Conservation (phyloP, 2,888 invertebrate species). For the Archips crataeganus region DNA sequence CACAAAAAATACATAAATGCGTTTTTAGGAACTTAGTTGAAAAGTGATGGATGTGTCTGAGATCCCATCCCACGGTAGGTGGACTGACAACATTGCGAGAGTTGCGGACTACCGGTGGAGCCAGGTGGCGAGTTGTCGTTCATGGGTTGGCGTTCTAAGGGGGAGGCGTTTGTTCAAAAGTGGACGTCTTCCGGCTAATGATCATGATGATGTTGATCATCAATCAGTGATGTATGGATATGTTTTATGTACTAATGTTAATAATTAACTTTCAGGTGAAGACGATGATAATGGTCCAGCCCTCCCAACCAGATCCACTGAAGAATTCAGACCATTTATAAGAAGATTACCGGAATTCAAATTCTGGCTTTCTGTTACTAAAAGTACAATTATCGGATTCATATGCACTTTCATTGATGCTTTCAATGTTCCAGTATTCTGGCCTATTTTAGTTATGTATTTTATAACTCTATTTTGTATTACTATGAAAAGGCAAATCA, state of each 20-base stretch:
- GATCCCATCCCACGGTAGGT: too few relatives aligned
- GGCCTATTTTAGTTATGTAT: conserved; percentile 99
- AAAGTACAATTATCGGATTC: conserved; percentile 96
- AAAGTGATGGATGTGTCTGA: too few relatives aligned
- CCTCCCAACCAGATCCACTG: conserved; percentile 96
- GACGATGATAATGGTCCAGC: conserved; percentile 96
- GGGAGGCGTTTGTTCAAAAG: too few relatives aligned
- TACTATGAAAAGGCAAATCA: conserved; percentile 99
- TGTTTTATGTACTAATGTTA: neutral
- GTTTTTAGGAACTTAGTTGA: too few relatives aligned
- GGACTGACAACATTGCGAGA: too few relatives aligned
- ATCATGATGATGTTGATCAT: too few relatives aligned
- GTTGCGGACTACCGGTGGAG: too few relatives aligned
- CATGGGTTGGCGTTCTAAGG: too few relatives aligned
- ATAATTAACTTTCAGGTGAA: conserved; percentile 63
- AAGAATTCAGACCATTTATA: conserved; percentile 99
- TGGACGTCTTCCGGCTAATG: too few relatives aligned
- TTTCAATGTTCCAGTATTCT: conserved; percentile 99
- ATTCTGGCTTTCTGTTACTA: conserved; percentile 99
- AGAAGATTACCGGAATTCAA: conserved; percentile 99
- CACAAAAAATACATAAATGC: too few relatives aligned
- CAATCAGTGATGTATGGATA: too few relatives aligned
- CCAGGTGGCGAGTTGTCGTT: too few relatives aligned
- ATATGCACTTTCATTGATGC: conserved; percentile 98
- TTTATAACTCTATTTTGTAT: conserved; percentile 99